Conservation (phyloP, 1,140 invertebrate species). For the Trypoxylus dichotomus region DNA sequence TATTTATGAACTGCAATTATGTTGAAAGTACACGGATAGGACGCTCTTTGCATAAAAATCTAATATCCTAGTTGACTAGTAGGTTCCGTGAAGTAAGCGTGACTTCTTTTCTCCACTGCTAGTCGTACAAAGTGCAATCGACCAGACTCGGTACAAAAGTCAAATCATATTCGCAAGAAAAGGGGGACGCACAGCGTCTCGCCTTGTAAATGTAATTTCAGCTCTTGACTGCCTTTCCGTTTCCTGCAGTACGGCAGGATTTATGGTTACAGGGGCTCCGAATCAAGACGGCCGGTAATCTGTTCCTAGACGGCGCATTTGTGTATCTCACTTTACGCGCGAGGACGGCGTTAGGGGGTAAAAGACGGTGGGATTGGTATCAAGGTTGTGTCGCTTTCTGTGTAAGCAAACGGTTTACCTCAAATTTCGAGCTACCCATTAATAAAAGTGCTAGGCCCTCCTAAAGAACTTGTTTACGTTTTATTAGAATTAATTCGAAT, state of each 20-base stretch:
- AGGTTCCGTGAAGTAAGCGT: background rate
- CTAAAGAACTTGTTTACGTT: conserved; percentile 21
- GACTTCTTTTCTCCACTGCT: background rate
- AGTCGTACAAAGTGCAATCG: background rate
- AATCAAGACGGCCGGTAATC: conserved; percentile 33
- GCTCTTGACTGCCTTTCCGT: conserved; percentile 42
- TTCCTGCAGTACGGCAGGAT: conserved; percentile 40
- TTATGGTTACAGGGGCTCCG: conserved; percentile 39
- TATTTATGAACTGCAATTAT: conserved; percentile 20
- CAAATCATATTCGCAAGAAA: conserved; percentile 35
- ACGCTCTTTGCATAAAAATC: conserved; percentile 24
- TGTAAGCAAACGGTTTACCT: background rate
- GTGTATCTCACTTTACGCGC: conserved; percentile 27
- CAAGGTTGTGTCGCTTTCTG: background rate
- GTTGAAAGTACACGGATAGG: conserved; percentile 3
- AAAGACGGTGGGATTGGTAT: background rate
- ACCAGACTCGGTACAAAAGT: background rate
- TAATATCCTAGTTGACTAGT: conserved; percentile 14
- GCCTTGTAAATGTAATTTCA: conserved; percentile 43
- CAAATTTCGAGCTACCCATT: conserved; percentile 8
- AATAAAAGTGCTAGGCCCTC: conserved; percentile 22
- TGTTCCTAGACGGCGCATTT: conserved; percentile 26
- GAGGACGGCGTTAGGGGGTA: background rate
- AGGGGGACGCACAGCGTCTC: conserved; percentile 35
- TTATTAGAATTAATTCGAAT: background rate